Evolutionary conservation across 2,113 vertebrate genomes (phyloP), one percentile per base, ranked within the genome.

Genomic region (Lophotis ruficrista): DNA sequence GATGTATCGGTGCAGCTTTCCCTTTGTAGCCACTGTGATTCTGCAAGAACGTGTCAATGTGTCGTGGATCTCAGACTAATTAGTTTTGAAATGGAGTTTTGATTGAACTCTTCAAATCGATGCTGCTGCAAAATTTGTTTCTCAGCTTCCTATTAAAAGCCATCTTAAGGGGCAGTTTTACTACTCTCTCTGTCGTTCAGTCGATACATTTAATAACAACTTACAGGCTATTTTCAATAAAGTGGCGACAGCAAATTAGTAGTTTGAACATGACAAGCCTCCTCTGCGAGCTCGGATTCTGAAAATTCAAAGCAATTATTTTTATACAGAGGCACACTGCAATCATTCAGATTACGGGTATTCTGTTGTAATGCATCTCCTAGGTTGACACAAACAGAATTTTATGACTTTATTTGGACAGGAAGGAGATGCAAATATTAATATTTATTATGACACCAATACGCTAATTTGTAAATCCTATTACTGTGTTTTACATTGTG

Each of bases 41-140:
- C 98, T 97, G 97, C 97, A 97, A 98, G 98, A 98, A 98, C 95
- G 98, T 98, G 98, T 98, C 98, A 99, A 98, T 98, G 99, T 99
- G 98, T 99, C 98, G 97, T 98, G 98, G 98, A 99, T 99, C 98
- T 99, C 99, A 98, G 99, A 99, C 99, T 99, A 99, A 99, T 99
- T 99, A 99, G 99, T 99, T 99, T 99, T 99, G 99, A 99, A 99
- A 99, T 99, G 98, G 99, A 99, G 99, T 99, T 99, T 99, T 99
- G 99, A 99, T 99, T 99, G 99, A 99, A 99, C 98, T 98, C 98
- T 99, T 98, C 98, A 99, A 99, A 99, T 99, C 98, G 99, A 99
- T 99, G 99, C 98, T 98, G 98, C 98, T 98, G 99, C 99, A 98
- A 99, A 99, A 99, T 99, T 99, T 99, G 99, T 99, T 99, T 99